phyloP scores from a whole-genome alignment of 2,113 vertebrate species.

The Zosterops hypoxanthus region DNA sequence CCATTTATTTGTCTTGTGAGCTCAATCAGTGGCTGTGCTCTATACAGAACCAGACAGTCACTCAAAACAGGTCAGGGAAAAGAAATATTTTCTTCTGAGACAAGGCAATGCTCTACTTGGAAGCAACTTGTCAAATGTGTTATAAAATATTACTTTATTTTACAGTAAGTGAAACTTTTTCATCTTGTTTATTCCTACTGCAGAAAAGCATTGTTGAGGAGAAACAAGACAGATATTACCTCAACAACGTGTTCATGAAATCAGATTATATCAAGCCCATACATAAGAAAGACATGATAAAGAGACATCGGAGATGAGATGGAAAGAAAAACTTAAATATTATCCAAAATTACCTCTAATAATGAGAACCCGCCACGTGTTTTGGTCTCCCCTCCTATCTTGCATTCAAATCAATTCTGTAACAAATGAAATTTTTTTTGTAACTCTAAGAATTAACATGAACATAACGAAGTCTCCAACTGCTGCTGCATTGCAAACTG shows the following conservation, averaged over 20 bases:
- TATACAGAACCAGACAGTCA: background rate
- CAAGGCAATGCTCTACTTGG: background rate
- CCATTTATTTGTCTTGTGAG: background rate
- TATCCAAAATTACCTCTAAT: background rate
- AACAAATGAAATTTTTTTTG: background rate
- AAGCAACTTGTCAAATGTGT: background rate
- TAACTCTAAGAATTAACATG: background rate
- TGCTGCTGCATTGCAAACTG: background rate
- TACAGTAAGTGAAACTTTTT: background rate
- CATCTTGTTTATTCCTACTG: background rate
- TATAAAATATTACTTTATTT: background rate
- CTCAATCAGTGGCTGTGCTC: background rate
- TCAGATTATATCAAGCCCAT: accelerated
- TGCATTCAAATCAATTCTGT: background rate
- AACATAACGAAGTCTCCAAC: background rate
- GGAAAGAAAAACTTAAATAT: background rate
- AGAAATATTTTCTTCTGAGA: background rate
- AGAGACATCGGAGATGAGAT: background rate
- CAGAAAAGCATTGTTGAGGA: background rate
- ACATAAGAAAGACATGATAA: background rate
- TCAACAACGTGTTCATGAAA: no score
- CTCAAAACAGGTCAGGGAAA: background rate
- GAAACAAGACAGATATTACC: accelerated
- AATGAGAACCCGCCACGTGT: background rate
- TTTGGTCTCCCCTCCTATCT: background rate